Base-by-base conservation (phyloP, 2,797 vertebrate genomes). In the Morus bassanus region DNA sequence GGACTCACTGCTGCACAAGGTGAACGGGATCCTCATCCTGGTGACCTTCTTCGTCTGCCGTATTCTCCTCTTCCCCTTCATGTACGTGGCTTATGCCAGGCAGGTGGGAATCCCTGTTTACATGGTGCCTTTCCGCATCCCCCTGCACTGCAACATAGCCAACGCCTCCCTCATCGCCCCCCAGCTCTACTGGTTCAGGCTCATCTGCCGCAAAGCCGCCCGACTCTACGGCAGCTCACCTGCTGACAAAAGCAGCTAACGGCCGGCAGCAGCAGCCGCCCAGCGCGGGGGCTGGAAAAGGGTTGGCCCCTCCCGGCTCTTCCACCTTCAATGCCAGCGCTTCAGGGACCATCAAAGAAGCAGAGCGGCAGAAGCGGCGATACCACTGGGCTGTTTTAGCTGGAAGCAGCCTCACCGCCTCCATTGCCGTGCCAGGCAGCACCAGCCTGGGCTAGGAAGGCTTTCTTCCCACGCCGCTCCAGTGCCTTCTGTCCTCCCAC, bases 111-210 rank as follows among this genome's bases (percentile, higher is more conserved):
- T 99, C 76, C 98, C 98, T 3, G 23, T 98, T 16, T 98, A 99
- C 97, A 93, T 96, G 74, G 99, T 99, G 83, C 99, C 99, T 61
- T 98, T 99, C 98, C 98, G 98, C 97, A 99, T 99, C 96, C 98
- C 99, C 9, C 96, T 99, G 76, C 95, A 98, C 89, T 95, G 99
- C 98, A 99, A 99, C 87, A 95, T 99, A 86, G 98, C 99, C 96
- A 99, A 98, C 92, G 96, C 96, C 21, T 97, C 99, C 95, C 99
- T 99, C 98, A 98, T 99, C 91, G 98, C 99, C 11, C 99, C 99
- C 5, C 99, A 99, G 98, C 97, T 99, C 97, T 99, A 99, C 98
- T 99, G 99, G 99, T 99, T 99, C 90, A 86, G 98, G 48, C 98
- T 99, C 92, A 99, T 99, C 64, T 99, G 99, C 97, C 98, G 97